A percentile compares a stretch with the other conserved stretches of the same genome.
Evolutionary conservation across 1,140 invertebrate genomes (phyloP).

Genomic region (Papilio dardanus): DNA sequence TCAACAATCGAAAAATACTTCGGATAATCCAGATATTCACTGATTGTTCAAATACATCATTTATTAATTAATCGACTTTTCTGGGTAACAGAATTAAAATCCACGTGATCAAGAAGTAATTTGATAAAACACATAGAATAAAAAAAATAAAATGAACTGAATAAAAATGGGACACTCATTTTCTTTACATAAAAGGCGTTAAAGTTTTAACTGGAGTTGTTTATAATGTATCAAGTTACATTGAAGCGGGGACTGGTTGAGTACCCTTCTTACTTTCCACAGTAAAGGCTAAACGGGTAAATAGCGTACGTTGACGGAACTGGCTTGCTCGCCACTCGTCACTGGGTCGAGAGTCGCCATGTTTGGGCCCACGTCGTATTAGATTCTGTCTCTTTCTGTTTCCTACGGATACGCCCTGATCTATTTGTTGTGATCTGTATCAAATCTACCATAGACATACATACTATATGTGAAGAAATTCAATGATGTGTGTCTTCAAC

Average conservation of each 20-base stretch:
- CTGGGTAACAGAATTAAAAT: too few relatives aligned
- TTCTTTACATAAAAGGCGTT: conserved; percentile 26
- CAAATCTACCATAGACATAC: background rate
- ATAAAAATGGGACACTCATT: conserved; percentile 13
- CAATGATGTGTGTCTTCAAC: background rate
- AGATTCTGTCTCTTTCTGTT: conserved; percentile 62
- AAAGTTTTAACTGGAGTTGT: conserved; percentile 41
- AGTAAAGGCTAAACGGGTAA: conserved; percentile 67
- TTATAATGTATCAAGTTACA: conserved; percentile 56
- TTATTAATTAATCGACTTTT: too few relatives aligned
- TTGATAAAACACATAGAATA: background rate
- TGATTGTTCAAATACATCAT: too few relatives aligned
- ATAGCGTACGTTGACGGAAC: conserved; percentile 69
- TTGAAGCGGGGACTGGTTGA: conserved; percentile 51
- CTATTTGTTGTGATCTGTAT: conserved; percentile 39
- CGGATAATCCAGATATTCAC: too few relatives aligned
- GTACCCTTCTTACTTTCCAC: conserved; percentile 58
- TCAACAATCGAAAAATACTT: too few relatives aligned
- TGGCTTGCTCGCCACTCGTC: conserved; percentile 49
- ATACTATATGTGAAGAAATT: background rate
- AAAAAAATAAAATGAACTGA: background rate
- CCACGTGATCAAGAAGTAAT: background rate
- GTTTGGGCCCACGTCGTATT: conserved; percentile 68
- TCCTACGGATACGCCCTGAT: conserved; percentile 52
- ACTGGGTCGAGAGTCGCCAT: conserved; percentile 64